Conservation (phyloP, 2,797 vertebrate species). For the Hydrolagus colliei region DNA sequence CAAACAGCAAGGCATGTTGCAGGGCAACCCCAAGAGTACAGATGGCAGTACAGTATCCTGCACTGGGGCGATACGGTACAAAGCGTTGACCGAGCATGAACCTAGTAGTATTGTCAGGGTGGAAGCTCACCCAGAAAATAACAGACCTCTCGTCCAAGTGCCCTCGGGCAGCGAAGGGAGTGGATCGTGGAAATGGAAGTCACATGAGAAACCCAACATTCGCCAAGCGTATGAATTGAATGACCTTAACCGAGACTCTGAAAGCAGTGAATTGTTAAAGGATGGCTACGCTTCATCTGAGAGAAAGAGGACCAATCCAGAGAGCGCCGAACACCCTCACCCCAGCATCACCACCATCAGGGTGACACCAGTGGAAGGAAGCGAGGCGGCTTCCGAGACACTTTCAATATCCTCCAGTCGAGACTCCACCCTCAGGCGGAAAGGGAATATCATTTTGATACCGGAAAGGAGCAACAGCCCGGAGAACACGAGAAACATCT, state of each 20-base stretch:
- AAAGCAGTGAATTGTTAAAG: constrained; percentile 77
- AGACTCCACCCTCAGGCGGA: constrained; percentile 83
- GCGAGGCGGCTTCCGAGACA: constrained; percentile 71
- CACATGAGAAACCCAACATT: constrained; percentile 72
- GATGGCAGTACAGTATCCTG: constrained; percentile 77
- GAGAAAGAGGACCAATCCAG: constrained; percentile 72
- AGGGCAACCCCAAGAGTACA: constrained; percentile 79
- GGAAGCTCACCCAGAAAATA: constrained; percentile 87
- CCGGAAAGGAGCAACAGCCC: constrained; percentile 89
- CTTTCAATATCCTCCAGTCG: constrained; percentile 80
- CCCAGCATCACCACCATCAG: constrained; percentile 83
- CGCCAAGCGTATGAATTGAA: constrained; percentile 87
- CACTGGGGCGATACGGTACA: constrained; percentile 74
- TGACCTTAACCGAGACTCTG: constrained; percentile 86
- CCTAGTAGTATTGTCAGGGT: constrained; percentile 75
- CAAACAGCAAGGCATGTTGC: constrained; percentile 90
- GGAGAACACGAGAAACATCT: constrained; percentile 86
- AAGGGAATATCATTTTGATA: constrained; percentile 86
- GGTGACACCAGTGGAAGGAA: constrained; percentile 82
- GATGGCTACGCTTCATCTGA: constrained; percentile 76
- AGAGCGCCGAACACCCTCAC: constrained; percentile 63
- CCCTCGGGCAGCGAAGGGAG: constrained; percentile 78
- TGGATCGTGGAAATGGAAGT: constrained; percentile 92
- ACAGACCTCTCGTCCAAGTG: constrained; percentile 77
- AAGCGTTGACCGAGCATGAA: constrained; percentile 75